phyloP scores from a whole-genome alignment of 2,888 invertebrate species.

The Gari tellinella region DNA sequence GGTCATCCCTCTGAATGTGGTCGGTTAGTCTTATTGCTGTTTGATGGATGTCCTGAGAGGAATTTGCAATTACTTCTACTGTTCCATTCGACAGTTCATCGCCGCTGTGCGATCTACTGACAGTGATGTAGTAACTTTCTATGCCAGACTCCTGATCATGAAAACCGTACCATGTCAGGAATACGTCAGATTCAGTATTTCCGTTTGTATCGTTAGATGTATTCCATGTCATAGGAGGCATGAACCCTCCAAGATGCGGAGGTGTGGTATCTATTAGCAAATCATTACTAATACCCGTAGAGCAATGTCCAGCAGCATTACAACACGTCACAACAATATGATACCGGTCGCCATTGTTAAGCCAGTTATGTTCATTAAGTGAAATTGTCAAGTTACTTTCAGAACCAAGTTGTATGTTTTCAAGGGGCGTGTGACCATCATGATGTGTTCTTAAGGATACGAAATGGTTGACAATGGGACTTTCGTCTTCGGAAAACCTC shows the following conservation, averaged over 20 bases:
- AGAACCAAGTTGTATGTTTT: constrained; percentile 35
- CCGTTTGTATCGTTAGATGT: constrained; percentile 8
- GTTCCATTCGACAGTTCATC: constrained; percentile 43
- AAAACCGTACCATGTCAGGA: constrained; percentile 62
- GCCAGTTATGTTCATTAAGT: constrained; percentile 31
- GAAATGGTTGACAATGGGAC: constrained; percentile 39
- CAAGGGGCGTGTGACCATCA: constrained; percentile 44
- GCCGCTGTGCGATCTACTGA: constrained; percentile 47
- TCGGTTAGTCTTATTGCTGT: constrained; percentile 8
- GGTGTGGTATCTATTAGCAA: constrained; percentile 64
- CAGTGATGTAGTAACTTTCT: constrained; percentile 34
- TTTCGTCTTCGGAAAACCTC: constrained; percentile 51
- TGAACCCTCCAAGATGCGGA: constrained; percentile 61
- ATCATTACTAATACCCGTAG: constrained; percentile 33
- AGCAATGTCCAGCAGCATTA: constrained; percentile 61
- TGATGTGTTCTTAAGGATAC: constrained; percentile 44
- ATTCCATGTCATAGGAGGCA: constrained; percentile 41
- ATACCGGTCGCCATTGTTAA: constrained; percentile 53
- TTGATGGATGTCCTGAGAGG: not conserved
- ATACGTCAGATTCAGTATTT: constrained; percentile 10
- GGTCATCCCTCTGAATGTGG: constrained; percentile 1
- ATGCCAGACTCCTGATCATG: constrained; percentile 57
- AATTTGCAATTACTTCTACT: not conserved
- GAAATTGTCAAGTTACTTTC: constrained; percentile 31
- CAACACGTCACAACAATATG: constrained; percentile 47